Conservation (phyloP, 2,797 vertebrate species). For the Pseudopleuronectes americanus region DNA sequence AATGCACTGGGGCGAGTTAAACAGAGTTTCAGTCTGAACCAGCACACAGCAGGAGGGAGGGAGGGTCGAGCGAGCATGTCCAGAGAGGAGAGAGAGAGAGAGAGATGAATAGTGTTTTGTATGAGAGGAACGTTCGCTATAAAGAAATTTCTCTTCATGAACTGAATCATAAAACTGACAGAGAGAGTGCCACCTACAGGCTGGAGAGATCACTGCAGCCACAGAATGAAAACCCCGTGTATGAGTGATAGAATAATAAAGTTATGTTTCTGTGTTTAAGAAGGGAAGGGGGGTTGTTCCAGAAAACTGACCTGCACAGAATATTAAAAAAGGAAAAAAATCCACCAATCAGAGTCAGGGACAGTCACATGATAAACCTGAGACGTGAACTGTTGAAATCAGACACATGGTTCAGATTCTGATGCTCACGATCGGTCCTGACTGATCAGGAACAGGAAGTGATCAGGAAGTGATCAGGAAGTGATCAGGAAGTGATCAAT, state of each 20-base stretch:
- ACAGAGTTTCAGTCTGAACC: conserved; percentile 45
- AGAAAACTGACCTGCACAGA: too few relatives aligned
- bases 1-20: conserved; percentile 58
- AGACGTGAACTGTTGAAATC: not conserved
- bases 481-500: too few relatives aligned
- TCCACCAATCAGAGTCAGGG: not conserved
- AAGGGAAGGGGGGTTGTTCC: not conserved
- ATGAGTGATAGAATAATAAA: not conserved
- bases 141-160: conserved; percentile 9
- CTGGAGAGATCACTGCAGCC: not conserved
- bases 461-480: too few relatives aligned
- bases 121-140: not conserved
- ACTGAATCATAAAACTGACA: not conserved
- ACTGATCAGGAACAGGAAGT: too few relatives aligned
- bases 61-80: conserved; percentile 4
- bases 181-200: not conserved
- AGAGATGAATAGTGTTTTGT: conserved; percentile 42
- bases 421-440: too few relatives aligned
- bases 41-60: conserved; percentile 43
- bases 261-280: not conserved
- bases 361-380: too few relatives aligned
- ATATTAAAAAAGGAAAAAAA: not conserved
- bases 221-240: too few relatives aligned
- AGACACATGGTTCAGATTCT: too few relatives aligned
- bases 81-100: conserved; percentile 20